A percentile compares a stretch with the other conserved stretches of the same genome.
Evolutionary conservation across 92 coral and sea anemone species (phyloP).

Genomic region (Zoanthus sociatus): DNA sequence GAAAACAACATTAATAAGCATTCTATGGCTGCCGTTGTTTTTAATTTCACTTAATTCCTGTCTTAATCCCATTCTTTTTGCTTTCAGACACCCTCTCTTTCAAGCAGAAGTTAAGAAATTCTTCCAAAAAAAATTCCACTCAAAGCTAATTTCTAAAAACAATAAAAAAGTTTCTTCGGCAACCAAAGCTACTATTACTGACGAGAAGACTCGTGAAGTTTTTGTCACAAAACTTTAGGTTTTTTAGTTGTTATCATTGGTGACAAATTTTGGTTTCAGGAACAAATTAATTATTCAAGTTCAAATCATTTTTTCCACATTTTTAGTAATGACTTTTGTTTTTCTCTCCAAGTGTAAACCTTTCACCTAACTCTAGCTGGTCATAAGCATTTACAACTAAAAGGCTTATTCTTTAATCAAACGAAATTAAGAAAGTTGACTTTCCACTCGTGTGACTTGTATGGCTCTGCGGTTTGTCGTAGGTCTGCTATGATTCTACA

Average conservation of each 20-base stretch:
- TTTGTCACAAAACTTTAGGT: not conserved
- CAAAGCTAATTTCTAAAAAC: not conserved
- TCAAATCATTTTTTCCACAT: too few species aligned
- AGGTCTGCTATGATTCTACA: too few species aligned
- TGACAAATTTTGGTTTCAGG: too few species aligned
- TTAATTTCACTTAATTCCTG: constrained; percentile 25
- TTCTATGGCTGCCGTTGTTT: constrained; percentile 25
- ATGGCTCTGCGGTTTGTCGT: too few species aligned
- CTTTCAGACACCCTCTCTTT: constrained; percentile 19
- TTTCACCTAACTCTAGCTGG: too few species aligned
- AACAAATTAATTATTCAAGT: too few species aligned
- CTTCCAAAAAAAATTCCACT: not conserved
- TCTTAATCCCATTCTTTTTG: constrained; percentile 26
- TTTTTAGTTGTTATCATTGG: not conserved
- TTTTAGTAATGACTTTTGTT: too few species aligned
- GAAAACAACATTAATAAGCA: constrained; percentile 2
- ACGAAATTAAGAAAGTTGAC: too few species aligned
- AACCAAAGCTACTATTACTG: not conserved
- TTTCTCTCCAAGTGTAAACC: too few species aligned
- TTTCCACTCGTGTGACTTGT: too few species aligned
- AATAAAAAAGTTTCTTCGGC: not conserved
- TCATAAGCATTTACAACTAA: too few species aligned
- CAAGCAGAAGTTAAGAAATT: constrained; percentile 11
- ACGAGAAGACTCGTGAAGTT: not conserved
- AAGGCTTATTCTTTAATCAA: too few species aligned